A percentile compares a stretch with the other conserved stretches of the same genome.
phyloP scores from a whole-genome alignment of 1,140 invertebrate genomes.

The Drosophila nasuta region DNA sequence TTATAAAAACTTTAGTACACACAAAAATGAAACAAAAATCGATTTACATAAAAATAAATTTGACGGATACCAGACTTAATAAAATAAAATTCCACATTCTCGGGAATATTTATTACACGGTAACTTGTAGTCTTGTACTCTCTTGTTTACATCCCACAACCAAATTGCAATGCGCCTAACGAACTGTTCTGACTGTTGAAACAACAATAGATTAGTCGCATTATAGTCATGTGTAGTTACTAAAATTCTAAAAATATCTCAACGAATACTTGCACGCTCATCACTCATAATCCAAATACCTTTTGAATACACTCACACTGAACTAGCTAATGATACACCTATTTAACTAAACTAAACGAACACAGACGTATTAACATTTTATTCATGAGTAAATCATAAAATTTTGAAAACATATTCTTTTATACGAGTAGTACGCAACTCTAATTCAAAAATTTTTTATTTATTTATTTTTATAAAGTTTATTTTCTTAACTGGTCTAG shows the following conservation, averaged over 20 bases:
- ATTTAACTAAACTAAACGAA: no score
- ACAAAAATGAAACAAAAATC: no score
- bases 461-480: no score
- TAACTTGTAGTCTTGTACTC: not conserved
- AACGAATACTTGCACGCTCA: conserved; percentile 23
- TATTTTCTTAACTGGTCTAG: no score
- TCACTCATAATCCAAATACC: conserved; percentile 6
- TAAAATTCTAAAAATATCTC: not conserved
- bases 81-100: not conserved
- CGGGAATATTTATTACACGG: not conserved
- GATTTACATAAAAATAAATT: no score
- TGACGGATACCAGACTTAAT: no score
- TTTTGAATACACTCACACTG: not conserved
- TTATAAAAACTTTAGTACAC: not conserved
- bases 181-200: conserved; percentile 1
- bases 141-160: not conserved
- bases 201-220: conserved; percentile 23
- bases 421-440: no score
- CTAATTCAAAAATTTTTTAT: no score
- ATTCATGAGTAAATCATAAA: no score
- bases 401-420: no score
- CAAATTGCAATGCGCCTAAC: not conserved
- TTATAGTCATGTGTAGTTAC: conserved; percentile 23
- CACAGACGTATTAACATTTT: no score
- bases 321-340: not conserved